Conservation (phyloP, 2,797 vertebrate species). For the Chaunax sp. region DNA sequence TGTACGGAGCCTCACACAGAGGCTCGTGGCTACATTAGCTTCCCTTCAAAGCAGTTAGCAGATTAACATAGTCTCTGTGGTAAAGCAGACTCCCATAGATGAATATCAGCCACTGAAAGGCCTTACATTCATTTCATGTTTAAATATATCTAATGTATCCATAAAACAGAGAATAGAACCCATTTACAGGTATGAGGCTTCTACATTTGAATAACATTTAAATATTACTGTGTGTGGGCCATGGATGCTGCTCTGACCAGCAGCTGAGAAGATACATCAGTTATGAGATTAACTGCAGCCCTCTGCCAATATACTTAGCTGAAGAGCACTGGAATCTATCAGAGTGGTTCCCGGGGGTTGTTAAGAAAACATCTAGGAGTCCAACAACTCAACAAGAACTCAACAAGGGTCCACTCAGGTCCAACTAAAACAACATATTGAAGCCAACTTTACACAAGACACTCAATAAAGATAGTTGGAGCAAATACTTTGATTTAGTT, state of each 20-base stretch:
- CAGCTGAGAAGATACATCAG: constrained; percentile 57
- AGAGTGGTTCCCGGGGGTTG: constrained; percentile 51
- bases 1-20: constrained; percentile 18
- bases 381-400: too few relatives aligned
- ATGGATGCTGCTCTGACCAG: constrained; percentile 43
- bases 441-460: too few relatives aligned
- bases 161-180: constrained; percentile 17
- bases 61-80: constrained; percentile 26
- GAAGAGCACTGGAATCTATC: constrained; percentile 61
- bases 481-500: too few relatives aligned
- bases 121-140: constrained; percentile 37
- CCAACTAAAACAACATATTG: too few relatives aligned
- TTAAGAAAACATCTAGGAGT: too few relatives aligned
- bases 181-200: neutral
- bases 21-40: constrained; percentile 13
- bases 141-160: constrained; percentile 30
- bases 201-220: constrained; percentile 35
- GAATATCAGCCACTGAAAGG: constrained; percentile 25
- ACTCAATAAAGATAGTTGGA: too few relatives aligned
- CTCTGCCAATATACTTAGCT: constrained; percentile 58
- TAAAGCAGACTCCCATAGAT: constrained; percentile 26
- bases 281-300: constrained; percentile 62
- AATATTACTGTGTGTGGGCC: constrained; percentile 22
- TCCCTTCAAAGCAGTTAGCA: constrained; percentile 52
- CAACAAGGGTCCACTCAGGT: too few relatives aligned